Conservation (phyloP, 2,888 invertebrate genomes). For the Lasioglossum villosulum region DNA sequence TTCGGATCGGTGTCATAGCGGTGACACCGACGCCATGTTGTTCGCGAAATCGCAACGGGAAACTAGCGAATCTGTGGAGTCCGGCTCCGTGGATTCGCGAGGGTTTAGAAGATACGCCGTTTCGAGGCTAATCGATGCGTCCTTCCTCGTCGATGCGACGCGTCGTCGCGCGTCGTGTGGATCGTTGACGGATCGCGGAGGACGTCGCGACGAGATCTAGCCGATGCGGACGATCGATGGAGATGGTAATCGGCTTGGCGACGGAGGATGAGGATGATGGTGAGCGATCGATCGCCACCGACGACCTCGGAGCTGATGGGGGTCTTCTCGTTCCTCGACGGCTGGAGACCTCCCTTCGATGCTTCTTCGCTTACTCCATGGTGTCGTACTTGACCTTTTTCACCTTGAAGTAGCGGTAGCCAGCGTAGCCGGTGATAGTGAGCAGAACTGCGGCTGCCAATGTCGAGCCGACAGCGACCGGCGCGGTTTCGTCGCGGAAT, state of each 20-base stretch:
- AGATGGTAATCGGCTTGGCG: neutral
- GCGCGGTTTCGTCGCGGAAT: constrained; percentile 92
- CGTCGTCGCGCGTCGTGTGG: neutral
- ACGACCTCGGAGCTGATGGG: neutral
- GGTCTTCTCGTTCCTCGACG: neutral
- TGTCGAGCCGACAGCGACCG: constrained; percentile 93
- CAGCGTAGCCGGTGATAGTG: constrained; percentile 93
- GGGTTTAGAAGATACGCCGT: neutral
- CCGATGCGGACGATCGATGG: neutral
- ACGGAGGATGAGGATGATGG: neutral
- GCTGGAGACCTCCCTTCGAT: neutral
- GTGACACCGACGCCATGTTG: neutral
- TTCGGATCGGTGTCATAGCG: neutral
- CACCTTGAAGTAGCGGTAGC: constrained; percentile 93
- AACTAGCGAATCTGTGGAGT: neutral
- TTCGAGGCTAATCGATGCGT: neutral
- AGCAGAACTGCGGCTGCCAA: constrained; percentile 92
- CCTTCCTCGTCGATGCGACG: neutral
- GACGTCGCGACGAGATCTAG: neutral
- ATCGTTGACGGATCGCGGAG: neutral
- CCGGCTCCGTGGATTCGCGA: constrained; percentile 1
- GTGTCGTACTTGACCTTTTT: constrained; percentile 97
- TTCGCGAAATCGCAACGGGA: neutral
- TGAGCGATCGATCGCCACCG: neutral
- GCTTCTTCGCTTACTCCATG: constrained; percentile 89